Evolutionary conservation across 2,113 vertebrate species (phyloP).

Genomic region (Campylomormyrus numenius): DNA sequence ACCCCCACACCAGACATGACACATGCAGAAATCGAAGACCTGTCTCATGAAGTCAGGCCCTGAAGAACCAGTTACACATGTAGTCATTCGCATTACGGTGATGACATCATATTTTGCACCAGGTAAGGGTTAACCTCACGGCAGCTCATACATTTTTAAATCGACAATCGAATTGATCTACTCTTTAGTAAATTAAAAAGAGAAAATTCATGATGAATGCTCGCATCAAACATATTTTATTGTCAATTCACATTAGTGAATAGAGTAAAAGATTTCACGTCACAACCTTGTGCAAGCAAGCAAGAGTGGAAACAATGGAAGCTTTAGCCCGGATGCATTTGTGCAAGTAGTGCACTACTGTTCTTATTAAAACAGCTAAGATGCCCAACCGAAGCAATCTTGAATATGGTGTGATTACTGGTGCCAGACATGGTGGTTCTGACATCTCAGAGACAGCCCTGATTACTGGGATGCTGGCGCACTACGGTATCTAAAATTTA

Average conservation of each 20-base stretch:
- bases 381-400: neutral
- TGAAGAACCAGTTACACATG: neutral
- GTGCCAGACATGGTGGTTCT: neutral
- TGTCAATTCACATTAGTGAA: too few relatives aligned
- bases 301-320: neutral
- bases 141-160: neutral
- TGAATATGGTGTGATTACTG: neutral
- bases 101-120: neutral
- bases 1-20: neutral
- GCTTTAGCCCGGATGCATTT: neutral
- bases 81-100: neutral
- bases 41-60: neutral
- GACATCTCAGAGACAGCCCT: neutral
- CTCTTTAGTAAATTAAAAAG: neutral
- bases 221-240: too few relatives aligned
- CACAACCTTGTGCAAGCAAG: neutral
- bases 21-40: neutral
- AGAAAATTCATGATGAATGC: neutral
- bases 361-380: neutral
- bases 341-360: neutral
- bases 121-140: neutral
- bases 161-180: neutral
- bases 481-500: neutral
- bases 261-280: neutral
- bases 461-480: neutral